Conservation (phyloP, 1,140 invertebrate species). For the Paralvinella palmiformis region DNA sequence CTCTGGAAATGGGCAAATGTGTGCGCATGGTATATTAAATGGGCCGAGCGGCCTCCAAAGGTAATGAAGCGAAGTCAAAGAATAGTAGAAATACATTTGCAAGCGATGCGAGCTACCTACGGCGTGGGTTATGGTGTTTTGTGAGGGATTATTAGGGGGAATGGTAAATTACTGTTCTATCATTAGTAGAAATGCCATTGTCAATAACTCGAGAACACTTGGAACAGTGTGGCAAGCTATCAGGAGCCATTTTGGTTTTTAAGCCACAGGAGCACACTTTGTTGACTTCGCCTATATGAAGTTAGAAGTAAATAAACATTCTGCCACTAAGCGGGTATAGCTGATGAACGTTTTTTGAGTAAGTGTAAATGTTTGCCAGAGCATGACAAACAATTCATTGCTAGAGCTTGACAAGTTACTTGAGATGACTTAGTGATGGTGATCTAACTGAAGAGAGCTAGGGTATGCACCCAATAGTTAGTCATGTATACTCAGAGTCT, state of each 20-base stretch:
- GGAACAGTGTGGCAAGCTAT: slow-evolving; percentile 20
- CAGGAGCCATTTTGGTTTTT: slow-evolving; percentile 11
- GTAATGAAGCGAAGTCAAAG: too few species aligned
- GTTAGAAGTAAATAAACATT: slow-evolving; percentile 16
- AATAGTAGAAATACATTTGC: too few species aligned
- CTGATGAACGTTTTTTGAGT: background rate
- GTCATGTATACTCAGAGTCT: slow-evolving; percentile 8
- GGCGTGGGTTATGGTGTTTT: too few species aligned
- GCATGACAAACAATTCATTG: slow-evolving; percentile 4
- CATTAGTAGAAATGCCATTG: slow-evolving; percentile 20
- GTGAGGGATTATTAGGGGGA: slow-evolving; percentile 10
- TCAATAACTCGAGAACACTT: slow-evolving; percentile 25
- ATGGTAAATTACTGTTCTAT: slow-evolving; percentile 19
- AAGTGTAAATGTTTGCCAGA: slow-evolving; percentile 10
- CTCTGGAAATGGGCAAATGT: too few species aligned
- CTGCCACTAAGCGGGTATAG: background rate
- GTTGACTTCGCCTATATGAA: slow-evolving; percentile 17
- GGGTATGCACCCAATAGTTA: slow-evolving; percentile 10
- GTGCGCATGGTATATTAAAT: too few species aligned
- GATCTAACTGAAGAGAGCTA: background rate
- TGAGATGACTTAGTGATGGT: background rate
- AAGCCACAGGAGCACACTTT: slow-evolving; percentile 12
- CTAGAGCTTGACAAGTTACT: background rate
- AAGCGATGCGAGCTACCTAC: too few species aligned
- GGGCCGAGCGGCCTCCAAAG: too few species aligned